Evolutionary conservation across 2,888 invertebrate species (phyloP), one percentile per base, ranked within the genome.

Genomic region (Corbicula japonica): DNA sequence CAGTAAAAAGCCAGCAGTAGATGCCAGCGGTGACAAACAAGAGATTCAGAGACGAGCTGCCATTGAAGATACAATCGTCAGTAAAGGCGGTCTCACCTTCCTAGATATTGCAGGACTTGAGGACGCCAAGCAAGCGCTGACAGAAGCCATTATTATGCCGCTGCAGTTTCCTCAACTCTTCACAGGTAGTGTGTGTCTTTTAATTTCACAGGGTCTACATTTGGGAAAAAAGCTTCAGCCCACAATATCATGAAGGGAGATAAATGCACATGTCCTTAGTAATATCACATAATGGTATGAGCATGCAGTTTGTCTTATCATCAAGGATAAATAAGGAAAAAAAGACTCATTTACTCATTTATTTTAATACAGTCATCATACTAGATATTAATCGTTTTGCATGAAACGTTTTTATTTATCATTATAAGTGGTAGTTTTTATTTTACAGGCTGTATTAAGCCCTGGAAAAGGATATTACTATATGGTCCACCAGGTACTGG

Each of bases 101-200:
- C 78, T 89, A 54, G 94, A 94, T 82, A 94, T 95, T 21, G 94
- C 94, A 8, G 95, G 95, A 5, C 91, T 95, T 26, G 75, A 90
- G 46, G 93, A 94, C 41, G 93, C 94, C 1, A 95, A 95, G 88
- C 93, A 94, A 79, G 89, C 93, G 0, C 89, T 95, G 26, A 93
- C 90, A 70, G 94, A 95, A 79, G 93, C 95, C 6, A 90, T 95
- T 18, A 91, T 95, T 44, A 93, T 95, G 87, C 95, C 95, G 0
- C 86, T 94, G 46, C 92, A 92, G 71, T 95, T 94, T 87, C 95
- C 95, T 5, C 95, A 95, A 76, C 92, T 95, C 15, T 95, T 95
- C 89, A 88, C 92, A 76, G 94, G 94, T 93, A 71, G n/a, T 21
- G 21, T 54, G 18, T n/a, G n/a, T n/a, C n/a, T n/a, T n/a, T n/a